These are phyloP conservation scores for Lordiphosa clarofinis DNA, from an alignment of 1,140 invertebrate genomes.

Conservation along the genomic window DNA sequence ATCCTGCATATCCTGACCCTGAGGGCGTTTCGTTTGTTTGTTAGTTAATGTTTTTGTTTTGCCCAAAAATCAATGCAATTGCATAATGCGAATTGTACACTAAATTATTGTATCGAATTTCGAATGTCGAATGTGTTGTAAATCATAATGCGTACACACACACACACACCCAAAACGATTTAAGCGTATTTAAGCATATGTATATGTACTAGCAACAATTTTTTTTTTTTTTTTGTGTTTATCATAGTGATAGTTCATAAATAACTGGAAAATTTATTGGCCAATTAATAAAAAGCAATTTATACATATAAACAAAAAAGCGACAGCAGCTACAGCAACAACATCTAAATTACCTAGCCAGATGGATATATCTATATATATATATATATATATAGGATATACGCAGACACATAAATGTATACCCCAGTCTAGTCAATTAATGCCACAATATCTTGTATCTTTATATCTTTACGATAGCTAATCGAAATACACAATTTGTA, in stretches of 20 bases:
- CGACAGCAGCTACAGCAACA: constrained; percentile 13
- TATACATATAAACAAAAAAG: constrained; percentile 33
- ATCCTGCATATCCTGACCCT: constrained; percentile 46
- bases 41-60: constrained; percentile 28
- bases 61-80: constrained; percentile 30
- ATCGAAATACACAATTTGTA: constrained; percentile 46
- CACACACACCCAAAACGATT: constrained; percentile 24
- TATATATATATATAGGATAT: constrained; percentile 15
- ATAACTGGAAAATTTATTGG: constrained; percentile 63
- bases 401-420: constrained; percentile 13
- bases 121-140: constrained; percentile 46
- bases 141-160: constrained; percentile 52
- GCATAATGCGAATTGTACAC: constrained; percentile 36
- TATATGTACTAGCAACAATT: constrained; percentile 33
- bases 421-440: constrained; percentile 67
- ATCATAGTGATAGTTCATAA: constrained; percentile 64
- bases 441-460: constrained; percentile 54
- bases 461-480: constrained; percentile 52
- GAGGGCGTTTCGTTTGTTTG: constrained; percentile 37
- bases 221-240: constrained; percentile 39
- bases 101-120: constrained; percentile 39
- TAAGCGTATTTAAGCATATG: constrained; percentile 58
- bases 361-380: constrained; percentile 8
- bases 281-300: constrained; percentile 74
- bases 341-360: constrained; percentile 55